Evolutionary conservation across 1,140 invertebrate species (phyloP), one percentile per base, ranked within the genome.

Genomic region (Conopomorpha cramerella): DNA sequence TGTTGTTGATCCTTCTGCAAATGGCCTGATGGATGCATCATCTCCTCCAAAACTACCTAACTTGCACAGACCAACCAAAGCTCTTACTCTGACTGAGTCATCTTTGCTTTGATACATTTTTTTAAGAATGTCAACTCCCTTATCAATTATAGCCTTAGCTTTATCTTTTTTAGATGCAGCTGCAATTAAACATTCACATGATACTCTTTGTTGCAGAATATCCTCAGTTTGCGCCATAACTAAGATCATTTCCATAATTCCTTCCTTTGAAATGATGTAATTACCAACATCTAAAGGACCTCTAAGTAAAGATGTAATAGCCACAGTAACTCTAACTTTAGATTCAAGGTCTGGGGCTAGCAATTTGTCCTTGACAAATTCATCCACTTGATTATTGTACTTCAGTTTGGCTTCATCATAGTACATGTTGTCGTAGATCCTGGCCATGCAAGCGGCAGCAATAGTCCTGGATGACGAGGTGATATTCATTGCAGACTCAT

Each of bases 151-250:
- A 2, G 92, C 86, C 41, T 86, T 88, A 2, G 95, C 95, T 73
- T 98, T 97, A 56, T 99, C 96, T 68, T 98, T 97, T 60, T 99
- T 99, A 0, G 93, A 95, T 2, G 96, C 90, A 8, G 96, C 95
- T 13, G 95, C 93, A 45, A 98, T 92, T 3, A 99, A 86, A 45
- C 96, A 97, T 77, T 99, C 96, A 56, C 94, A 95, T 4, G 96
- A 91, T 19, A 98, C 91, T 73, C 88, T 91, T 78, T 96, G 95
- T 60, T 98, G 93, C 0, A 97, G 63, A 11, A 81, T 35, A 52
- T 93, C 86, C 35, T 91, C 86, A 25, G 90, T 92, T 31, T 88
- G 88, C 8, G 97, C 96, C 93, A 99, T 96, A 3, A 93, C 91
- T 10, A 99, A 73, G 65, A 99, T 96, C 88, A 99, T 97, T 65